phyloP scores from a whole-genome alignment of 1,140 invertebrate species.

The Aphis gossypii region DNA sequence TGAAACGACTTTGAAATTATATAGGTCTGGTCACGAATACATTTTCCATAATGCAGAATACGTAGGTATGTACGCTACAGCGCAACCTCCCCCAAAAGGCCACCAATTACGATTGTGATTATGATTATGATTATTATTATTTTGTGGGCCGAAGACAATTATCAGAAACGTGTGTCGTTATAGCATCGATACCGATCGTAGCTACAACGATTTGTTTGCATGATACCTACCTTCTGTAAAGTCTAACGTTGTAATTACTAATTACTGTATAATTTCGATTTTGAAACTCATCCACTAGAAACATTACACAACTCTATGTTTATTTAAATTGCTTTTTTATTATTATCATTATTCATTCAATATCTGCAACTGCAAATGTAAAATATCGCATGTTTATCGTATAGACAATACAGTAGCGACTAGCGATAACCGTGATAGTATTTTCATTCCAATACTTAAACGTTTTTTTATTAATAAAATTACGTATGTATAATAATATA shows the following conservation, averaged over 20 bases:
- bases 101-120: background rate
- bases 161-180: constrained; percentile 12
- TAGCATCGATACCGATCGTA: background rate
- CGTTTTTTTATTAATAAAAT: background rate
- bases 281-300: background rate
- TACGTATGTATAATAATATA: background rate
- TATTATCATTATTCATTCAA: constrained; percentile 8
- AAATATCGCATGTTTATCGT: background rate
- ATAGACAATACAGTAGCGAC: background rate
- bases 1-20: background rate
- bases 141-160: background rate
- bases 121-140: background rate
- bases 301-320: constrained; percentile 2
- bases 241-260: background rate
- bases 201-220: background rate
- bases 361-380: background rate
- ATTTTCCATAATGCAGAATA: background rate
- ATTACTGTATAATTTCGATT: constrained; percentile 9
- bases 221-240: background rate
- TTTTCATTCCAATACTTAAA: background rate
- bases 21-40: background rate
- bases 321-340: constrained; percentile 15
- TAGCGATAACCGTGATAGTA: background rate
- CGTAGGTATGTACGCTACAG: background rate
- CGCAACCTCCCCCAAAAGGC: background rate